Evolutionary conservation across 2,113 vertebrate genomes (phyloP).

Genomic region (Etheostoma cragini): DNA sequence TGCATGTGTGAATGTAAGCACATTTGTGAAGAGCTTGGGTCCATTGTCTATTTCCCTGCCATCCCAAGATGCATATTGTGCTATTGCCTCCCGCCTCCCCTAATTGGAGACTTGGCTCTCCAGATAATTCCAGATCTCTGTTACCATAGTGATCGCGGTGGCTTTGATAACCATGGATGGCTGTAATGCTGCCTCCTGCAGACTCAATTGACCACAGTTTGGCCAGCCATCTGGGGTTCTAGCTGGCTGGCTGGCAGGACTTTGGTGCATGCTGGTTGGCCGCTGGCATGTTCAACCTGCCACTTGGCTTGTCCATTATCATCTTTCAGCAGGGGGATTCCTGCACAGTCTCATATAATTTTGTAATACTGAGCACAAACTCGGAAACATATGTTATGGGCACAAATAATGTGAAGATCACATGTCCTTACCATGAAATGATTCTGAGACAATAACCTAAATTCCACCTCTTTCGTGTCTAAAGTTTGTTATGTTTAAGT

Average conservation of each 20-base stretch:
- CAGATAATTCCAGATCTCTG: conserved; percentile 64
- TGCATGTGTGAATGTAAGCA: conserved; percentile 5
- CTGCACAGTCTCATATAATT: conserved; percentile 51
- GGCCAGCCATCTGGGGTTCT: conserved; percentile 62
- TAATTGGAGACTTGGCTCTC: conserved; percentile 64
- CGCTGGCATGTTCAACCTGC: conserved; percentile 59
- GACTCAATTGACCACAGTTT: conserved; percentile 66
- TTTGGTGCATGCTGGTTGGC: conserved; percentile 61
- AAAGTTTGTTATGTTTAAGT: neutral
- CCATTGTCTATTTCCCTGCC: conserved; percentile 32
- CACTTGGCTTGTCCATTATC: conserved; percentile 55
- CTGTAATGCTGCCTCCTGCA: conserved; percentile 60
- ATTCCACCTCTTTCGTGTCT: neutral
- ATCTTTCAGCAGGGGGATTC: conserved; percentile 52
- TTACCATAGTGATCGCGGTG: conserved; percentile 61
- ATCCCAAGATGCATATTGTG: conserved; percentile 42
- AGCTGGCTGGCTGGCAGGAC: conserved; percentile 42
- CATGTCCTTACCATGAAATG: neutral
- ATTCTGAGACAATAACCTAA: neutral
- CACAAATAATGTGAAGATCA: conserved; percentile 20
- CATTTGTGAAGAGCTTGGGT: conserved; percentile 24
- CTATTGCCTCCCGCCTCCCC: conserved; percentile 42
- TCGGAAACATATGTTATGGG: conserved; percentile 19
- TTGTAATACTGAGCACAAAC: conserved; percentile 18
- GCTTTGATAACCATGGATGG: conserved; percentile 64